Evolutionary conservation across 2,797 vertebrate genomes (phyloP).

Genomic region (Squalus acanthias): DNA sequence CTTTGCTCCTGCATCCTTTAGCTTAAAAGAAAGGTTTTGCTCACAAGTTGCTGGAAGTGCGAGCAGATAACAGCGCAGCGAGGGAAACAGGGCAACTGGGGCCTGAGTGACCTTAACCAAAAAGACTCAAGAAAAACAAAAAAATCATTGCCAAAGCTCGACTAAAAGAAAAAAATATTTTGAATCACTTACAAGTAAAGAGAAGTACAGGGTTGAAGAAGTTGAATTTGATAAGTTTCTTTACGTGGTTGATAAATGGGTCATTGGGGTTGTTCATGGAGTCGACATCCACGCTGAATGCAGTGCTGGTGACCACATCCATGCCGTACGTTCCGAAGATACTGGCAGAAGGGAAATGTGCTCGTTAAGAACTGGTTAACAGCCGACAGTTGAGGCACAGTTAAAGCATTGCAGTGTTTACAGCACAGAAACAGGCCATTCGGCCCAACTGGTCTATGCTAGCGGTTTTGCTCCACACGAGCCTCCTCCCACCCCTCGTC

Average conservation of each 20-base stretch:
- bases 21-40: background rate
- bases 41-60: background rate
- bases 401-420: background rate
- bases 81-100: background rate
- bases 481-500: no score
- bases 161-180: no score
- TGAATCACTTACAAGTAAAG: conserved; percentile 48
- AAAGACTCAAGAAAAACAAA: background rate
- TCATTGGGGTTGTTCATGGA: conserved; percentile 69
- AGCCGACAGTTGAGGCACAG: background rate
- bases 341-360: conserved; percentile 48
- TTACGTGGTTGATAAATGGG: conserved; percentile 57
- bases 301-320: conserved; percentile 67
- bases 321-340: conserved; percentile 67
- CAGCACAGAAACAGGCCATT: background rate
- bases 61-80: background rate
- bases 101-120: background rate
- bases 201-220: conserved; percentile 45
- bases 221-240: conserved; percentile 60
- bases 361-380: background rate
- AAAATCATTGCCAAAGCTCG: background rate
- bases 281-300: conserved; percentile 69
- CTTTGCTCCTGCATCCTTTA: background rate
- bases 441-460: background rate
- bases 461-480: background rate